Conservation (phyloP, 2,113 vertebrate genomes). For the Oxyruncus cristatus region DNA sequence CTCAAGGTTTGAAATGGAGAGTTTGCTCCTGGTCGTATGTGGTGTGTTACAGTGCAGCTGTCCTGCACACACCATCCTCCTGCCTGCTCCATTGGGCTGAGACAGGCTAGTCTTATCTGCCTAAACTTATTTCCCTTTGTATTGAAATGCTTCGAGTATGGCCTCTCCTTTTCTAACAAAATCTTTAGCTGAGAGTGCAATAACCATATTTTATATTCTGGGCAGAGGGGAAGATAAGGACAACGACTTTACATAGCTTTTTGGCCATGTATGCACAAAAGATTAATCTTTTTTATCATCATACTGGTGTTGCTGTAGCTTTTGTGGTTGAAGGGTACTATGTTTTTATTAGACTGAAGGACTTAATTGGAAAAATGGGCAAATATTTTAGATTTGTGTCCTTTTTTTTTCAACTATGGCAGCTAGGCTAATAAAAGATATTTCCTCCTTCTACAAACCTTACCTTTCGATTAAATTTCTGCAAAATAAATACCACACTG, state of each 20-base stretch:
- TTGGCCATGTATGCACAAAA: neutral
- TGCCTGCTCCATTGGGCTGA: neutral
- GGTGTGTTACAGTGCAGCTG: neutral
- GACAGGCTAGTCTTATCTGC: neutral
- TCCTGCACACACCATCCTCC: neutral
- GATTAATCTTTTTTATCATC: neutral
- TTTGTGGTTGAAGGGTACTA: neutral
- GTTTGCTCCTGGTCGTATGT: rapidly evolving
- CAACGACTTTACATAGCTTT: neutral
- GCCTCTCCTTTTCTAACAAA: neutral
- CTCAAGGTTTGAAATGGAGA: neutral
- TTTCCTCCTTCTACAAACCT: neutral
- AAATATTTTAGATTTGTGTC: neutral
- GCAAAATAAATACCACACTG: neutral
- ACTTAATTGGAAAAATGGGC: neutral
- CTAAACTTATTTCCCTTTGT: neutral
- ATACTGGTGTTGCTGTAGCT: neutral
- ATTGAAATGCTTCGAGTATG: neutral
- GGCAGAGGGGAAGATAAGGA: neutral
- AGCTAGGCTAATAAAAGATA: neutral
- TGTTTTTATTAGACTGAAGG: neutral
- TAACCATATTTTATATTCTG: neutral
- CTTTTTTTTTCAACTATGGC: neutral
- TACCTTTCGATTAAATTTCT: neutral
- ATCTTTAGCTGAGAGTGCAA: neutral